Percentiles rank a stretch among this genome's conserved stretches.
These are phyloP conservation scores for Vombatus ursinus DNA, from an alignment of 2,113 vertebrate species.

Conservation along the genomic window DNA sequence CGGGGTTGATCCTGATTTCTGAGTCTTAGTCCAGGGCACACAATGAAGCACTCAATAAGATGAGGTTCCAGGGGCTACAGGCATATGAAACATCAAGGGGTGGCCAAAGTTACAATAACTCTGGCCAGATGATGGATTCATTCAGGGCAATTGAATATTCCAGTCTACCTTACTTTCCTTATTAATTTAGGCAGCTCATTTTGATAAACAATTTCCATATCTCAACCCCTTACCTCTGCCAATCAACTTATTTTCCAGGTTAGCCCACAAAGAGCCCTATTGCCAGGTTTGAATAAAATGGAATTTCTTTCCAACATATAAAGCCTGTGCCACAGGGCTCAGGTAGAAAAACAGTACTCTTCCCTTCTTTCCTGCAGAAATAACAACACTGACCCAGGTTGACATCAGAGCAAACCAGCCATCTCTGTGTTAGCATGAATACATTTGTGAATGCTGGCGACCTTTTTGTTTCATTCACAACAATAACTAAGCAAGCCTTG, in stretches of 20 bases:
- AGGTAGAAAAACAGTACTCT: not conserved
- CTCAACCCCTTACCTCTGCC: not conserved
- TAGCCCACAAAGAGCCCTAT: rapidly evolving
- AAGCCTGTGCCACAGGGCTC: not conserved
- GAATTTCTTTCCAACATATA: not conserved
- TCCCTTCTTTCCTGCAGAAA: not conserved
- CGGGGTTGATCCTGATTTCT: no score
- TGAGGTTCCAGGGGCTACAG: no score
- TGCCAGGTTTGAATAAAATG: not conserved
- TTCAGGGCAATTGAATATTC: not conserved
- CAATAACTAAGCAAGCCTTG: not conserved
- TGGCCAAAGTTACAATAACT: not conserved
- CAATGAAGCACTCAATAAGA: no score
- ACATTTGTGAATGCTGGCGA: slow-evolving; percentile 13
- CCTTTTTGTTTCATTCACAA: slow-evolving; percentile 26
- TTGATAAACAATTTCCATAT: not conserved
- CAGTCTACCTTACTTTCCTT: not conserved
- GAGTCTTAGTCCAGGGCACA: no score
- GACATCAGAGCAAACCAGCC: not conserved
- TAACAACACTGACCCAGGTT: not conserved
- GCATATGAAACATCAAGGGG: no score
- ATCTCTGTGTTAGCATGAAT: not conserved
- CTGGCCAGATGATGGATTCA: not conserved
- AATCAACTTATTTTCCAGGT: not conserved
- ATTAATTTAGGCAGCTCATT: not conserved